Base-by-base conservation (phyloP, 2,797 vertebrate species). In the Labeo calbasu region DNA sequence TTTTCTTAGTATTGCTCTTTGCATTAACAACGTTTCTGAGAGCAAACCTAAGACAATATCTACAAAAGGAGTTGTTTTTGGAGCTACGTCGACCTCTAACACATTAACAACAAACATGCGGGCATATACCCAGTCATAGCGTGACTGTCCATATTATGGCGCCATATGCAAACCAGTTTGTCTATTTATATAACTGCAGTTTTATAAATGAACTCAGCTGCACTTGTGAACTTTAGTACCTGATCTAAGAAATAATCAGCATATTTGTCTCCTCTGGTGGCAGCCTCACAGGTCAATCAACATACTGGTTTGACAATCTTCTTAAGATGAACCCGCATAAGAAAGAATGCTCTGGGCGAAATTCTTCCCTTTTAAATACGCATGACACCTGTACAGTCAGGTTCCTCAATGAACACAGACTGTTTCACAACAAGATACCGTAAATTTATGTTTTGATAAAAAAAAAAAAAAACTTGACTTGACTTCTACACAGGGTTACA, bases 111-210 rank as follows among this genome's bases (percentile, higher is more conserved):
- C 5, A 25, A 63, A 14, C 10, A 65, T 69, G 51, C 19, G 21
- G 19, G 32, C 12, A 55, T 46, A 71, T 46, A 71, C 19, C 8
- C 82, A 84, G 53, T n/a, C 21, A 36, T 61, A 23, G 21, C 23
- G 50, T 51, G 75, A 84, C 66, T 7, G 72, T 53, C n/a, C 10
- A 21, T 68, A 77, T 77, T 43, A 28, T 57, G 73, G 8, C 11
- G 25, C 53, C 43, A 40, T 5, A 21, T 83, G 40, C 76, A 79
- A 51, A 84, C 66, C 21, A 61, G 53, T 79, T 15, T 76, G 17
- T 75, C 14, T 59, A 28, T 84, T 77, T 84, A 51, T 63, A 1
- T 21, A 79, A 72, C 14, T 61, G 61, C 4, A 15, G 28, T 32
- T 59, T 15, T 28, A 61, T 48, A n/a, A 48, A 83, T 78, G 28